Percentiles rank a stretch among this genome's conserved stretches.
Conservation (phyloP, 2,113 vertebrate species). For the Bos indicus region DNA sequence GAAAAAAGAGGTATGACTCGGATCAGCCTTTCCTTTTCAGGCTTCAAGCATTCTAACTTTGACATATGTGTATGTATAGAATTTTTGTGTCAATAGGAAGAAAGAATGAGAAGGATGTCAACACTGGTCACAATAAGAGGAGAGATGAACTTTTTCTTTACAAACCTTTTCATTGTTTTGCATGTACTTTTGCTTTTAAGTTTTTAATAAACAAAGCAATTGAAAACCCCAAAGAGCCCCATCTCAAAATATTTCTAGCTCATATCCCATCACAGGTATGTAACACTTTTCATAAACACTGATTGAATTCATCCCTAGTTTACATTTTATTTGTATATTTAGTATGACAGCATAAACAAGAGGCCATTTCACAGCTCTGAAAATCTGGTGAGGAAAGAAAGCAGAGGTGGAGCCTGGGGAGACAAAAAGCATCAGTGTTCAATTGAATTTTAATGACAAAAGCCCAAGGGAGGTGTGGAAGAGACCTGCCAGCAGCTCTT, state of each 20-base stretch:
- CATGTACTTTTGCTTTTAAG: background rate
- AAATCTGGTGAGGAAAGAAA: background rate
- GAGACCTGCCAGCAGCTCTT: background rate
- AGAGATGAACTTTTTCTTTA: background rate
- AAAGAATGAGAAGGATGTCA: background rate
- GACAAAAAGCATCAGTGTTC: background rate
- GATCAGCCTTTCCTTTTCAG: background rate
- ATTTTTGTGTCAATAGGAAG: background rate
- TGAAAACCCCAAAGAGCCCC: background rate
- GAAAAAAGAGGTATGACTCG: background rate
- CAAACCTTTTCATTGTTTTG: background rate
- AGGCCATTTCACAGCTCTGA: background rate
- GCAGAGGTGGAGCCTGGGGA: background rate
- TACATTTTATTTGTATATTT: background rate
- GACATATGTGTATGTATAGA: background rate
- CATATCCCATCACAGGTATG: background rate
- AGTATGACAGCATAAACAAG: background rate
- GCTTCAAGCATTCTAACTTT: background rate
- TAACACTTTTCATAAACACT: background rate
- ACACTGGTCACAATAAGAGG: background rate
- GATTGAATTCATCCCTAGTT: background rate
- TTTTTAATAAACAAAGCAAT: background rate
- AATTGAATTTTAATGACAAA: background rate
- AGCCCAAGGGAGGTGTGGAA: background rate
- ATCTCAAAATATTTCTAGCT: background rate